Evolutionary conservation across 2,113 vertebrate species (phyloP), one percentile per base, ranked within the genome.

Genomic region (Mastomys natalensis): DNA sequence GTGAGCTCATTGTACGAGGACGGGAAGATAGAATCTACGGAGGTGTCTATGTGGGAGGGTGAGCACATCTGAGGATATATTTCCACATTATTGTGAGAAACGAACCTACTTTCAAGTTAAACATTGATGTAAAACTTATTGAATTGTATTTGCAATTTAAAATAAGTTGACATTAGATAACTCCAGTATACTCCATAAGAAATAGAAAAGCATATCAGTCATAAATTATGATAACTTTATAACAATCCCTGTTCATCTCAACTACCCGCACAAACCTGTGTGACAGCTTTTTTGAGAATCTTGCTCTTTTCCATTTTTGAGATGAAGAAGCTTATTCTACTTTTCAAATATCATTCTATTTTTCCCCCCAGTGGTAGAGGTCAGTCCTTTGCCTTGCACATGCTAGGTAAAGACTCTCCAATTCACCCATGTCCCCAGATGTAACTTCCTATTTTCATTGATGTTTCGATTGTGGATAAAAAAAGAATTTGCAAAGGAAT

Each of bases 81-180:
- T 55, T 64, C 48, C n/a, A 55, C 5, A 10, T 82, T 86, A 90
- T 22, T 89, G 34, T 19, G 29, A 80, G 84, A 93, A 95, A 8
- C 31, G n/a, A 95, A 45, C 55, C 51, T 45, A 66, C 64, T 94
- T 94, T n/a, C 22, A 82, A 73, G 16, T 37, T 81, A 90, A 93
- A 77, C 24, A 53, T 21, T 60, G 16, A 16, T 74, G 19, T 16
- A 53, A 85, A 84, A 74, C 31, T 66, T n/a, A 19, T 16, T 91
- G 53, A 73, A 70, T 91, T 95, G 37, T 72, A 89, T 80, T 81
- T 84, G 48, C 37, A 64, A 68, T 76, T 43, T 9, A 58, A 77
- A 53, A 16, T 21, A 89, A 86, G 53, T 77, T 91, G n/a, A 89
- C 76, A 58, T 43, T 70, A 34, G 26, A 55, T 76, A 43, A 73